Evolutionary conservation across 1,140 invertebrate species (phyloP).

Genomic region (Leguminivora glycinivorella): DNA sequence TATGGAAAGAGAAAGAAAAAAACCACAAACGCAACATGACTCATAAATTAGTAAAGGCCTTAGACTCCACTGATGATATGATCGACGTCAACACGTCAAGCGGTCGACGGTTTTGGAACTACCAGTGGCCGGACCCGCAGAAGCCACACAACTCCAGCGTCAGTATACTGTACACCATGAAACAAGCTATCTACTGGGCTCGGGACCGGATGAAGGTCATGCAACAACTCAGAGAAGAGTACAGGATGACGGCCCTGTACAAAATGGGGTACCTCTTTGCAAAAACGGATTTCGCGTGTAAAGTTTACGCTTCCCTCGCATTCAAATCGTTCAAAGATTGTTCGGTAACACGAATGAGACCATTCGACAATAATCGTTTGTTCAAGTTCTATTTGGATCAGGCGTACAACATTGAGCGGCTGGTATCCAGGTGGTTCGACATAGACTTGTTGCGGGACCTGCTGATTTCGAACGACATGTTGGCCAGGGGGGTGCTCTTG

Average conservation of each 20-base stretch:
- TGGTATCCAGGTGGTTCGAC: conserved; percentile 46
- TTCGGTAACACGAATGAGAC: conserved; percentile 10
- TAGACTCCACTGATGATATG: conserved; percentile 49
- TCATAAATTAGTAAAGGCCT: conserved; percentile 42
- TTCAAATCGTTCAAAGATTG: conserved; percentile 41
- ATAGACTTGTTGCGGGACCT: conserved; percentile 46
- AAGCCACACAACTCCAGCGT: background rate
- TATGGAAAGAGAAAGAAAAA: conserved; percentile 45
- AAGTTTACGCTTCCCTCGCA: conserved; percentile 40
- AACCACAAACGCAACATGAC: conserved; percentile 37
- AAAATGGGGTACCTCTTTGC: conserved; percentile 56
- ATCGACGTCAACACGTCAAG: conserved; percentile 39
- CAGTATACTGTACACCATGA: conserved; percentile 46
- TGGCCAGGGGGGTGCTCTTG: background rate
- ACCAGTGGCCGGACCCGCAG: background rate
- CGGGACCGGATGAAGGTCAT: conserved; percentile 52
- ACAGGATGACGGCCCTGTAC: conserved; percentile 39
- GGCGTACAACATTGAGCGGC: conserved; percentile 39
- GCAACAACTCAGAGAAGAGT: conserved; percentile 41
- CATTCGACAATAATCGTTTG: conserved; percentile 14
- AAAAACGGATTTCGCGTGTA: conserved; percentile 46
- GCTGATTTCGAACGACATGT: conserved; percentile 37
- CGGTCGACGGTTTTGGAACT: background rate
- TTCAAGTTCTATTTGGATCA: conserved; percentile 30
- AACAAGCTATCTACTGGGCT: conserved; percentile 49